Conservation (phyloP, 2,113 vertebrate species). For the Cynocephalus volans region DNA sequence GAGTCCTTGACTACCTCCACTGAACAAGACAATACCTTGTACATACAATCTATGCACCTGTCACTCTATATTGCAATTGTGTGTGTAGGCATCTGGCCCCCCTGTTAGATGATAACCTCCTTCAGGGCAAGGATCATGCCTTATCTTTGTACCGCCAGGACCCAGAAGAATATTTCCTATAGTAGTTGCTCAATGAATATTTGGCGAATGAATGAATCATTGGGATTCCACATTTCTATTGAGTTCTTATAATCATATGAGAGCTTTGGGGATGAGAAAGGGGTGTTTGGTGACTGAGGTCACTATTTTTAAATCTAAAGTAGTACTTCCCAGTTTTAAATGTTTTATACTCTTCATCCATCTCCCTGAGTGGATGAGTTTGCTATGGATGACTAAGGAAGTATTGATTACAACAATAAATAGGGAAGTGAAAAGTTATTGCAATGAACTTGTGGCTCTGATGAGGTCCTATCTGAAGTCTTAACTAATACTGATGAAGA, state of each 20-base stretch:
- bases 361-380: not conserved
- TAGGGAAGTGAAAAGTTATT: not conserved
- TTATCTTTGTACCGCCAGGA: not conserved
- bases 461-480: not conserved
- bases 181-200: slow-evolving; percentile 36
- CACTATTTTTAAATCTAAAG: slow-evolving; percentile 1
- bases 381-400: not conserved
- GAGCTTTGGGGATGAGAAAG: not conserved
- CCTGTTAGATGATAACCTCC: not conserved
- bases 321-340: not conserved
- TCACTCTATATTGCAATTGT: not conserved
- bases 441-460: not conserved
- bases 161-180: slow-evolving; percentile 1
- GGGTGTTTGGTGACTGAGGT: not conserved
- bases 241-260: not conserved
- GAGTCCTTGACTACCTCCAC: not conserved
- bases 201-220: slow-evolving; percentile 49
- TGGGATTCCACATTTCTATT: not conserved
- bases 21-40: not conserved
- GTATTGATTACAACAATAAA: not conserved
- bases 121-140: not conserved
- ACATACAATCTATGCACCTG: not conserved
- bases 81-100: not conserved
- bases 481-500: not conserved
- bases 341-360: not conserved